Evolutionary conservation across 2,888 invertebrate species (phyloP).

Genomic region (Pseudanteris insignis): DNA sequence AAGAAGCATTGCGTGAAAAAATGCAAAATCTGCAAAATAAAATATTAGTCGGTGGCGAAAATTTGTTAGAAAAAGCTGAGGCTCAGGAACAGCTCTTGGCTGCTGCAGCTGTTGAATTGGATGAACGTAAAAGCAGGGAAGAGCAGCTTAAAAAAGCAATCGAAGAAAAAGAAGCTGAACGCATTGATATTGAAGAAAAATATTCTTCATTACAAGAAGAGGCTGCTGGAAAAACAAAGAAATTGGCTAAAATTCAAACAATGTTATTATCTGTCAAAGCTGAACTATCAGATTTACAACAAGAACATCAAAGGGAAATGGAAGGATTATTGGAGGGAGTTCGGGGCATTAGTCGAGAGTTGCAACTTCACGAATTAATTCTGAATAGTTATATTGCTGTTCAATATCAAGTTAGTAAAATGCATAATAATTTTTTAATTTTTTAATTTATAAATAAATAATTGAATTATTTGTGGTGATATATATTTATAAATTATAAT

Average conservation of each 20-base stretch:
- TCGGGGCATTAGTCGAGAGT: constrained; percentile 86
- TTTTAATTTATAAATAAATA: no score
- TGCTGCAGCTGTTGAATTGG: constrained; percentile 84
- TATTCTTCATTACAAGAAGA: constrained; percentile 96
- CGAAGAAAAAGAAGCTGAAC: constrained; percentile 91
- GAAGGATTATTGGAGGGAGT: constrained; percentile 95
- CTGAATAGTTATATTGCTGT: constrained; percentile 93
- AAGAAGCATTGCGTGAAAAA: constrained; percentile 84
- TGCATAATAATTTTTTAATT: no score
- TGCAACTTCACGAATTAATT: constrained; percentile 89
- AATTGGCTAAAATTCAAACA: constrained; percentile 88
- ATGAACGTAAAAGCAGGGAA: constrained; percentile 81
- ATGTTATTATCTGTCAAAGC: constrained; percentile 87
- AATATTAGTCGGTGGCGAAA: constrained; percentile 97
- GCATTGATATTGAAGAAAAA: constrained; percentile 92
- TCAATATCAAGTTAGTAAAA: constrained; percentile 80
- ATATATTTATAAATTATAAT: no score
- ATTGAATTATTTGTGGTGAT: constrained; percentile 1
- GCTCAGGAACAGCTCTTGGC: constrained; percentile 90
- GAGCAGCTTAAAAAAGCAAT: constrained; percentile 82
- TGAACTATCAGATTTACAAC: constrained; percentile 85
- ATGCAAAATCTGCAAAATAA: constrained; percentile 91
- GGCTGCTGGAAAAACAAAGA: constrained; percentile 89
- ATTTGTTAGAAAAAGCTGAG: constrained; percentile 95
- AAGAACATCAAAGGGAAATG: constrained; percentile 97